Conservation (phyloP, 2,113 vertebrate species). For the Mustelus asterias region DNA sequence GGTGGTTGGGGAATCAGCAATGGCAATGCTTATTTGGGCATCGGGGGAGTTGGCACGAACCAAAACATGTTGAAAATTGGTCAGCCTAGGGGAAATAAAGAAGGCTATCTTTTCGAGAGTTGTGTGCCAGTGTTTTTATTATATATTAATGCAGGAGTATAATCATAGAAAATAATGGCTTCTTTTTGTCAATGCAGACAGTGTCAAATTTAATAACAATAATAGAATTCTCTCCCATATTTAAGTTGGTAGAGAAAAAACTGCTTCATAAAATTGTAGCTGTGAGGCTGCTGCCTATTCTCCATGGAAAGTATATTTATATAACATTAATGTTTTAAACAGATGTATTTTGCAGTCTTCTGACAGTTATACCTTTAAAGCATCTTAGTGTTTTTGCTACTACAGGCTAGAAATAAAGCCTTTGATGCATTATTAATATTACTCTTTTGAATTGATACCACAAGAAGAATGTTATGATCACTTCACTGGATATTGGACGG, state of each 20-base stretch:
- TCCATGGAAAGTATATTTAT: background rate
- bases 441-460: background rate
- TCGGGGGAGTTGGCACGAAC: background rate
- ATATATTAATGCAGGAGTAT: background rate
- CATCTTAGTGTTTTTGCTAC: background rate
- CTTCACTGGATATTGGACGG: background rate
- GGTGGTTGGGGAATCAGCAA: no score
- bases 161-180: background rate
- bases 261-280: background rate
- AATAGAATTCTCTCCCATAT: background rate
- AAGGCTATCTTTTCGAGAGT: background rate
- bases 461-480: background rate
- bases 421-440: constrained; percentile 2
- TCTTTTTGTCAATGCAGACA: background rate
- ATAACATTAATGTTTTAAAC: background rate
- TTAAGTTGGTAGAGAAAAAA: background rate
- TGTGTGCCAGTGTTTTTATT: background rate
- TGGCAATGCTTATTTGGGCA: no score
- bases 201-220: constrained; percentile 11
- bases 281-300: background rate
- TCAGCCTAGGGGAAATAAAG: background rate
- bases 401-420: background rate
- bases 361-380: background rate
- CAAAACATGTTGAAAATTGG: background rate
- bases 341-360: background rate